Evolutionary conservation across 2,113 vertebrate genomes (phyloP).

Genomic region (Rallus limicola): DNA sequence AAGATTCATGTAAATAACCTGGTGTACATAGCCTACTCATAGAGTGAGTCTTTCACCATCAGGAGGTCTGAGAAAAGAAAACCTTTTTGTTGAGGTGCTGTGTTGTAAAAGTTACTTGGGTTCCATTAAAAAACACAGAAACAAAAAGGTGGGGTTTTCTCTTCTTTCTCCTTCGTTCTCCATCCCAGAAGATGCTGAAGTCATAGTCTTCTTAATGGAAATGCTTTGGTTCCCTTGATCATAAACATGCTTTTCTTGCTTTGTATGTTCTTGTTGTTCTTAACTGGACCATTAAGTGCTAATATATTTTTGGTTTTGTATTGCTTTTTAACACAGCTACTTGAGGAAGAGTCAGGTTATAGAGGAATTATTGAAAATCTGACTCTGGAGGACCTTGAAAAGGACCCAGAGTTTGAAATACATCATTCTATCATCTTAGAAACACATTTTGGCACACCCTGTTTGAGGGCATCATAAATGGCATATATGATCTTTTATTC

Average conservation of each 20-base stretch:
- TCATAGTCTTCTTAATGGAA: neutral
- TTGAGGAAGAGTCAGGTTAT: neutral
- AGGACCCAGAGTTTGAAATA: neutral
- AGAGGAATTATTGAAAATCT: constrained; percentile 9
- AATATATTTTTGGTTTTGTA: neutral
- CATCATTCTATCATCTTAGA: neutral
- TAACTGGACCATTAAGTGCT: neutral
- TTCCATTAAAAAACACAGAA: neutral
- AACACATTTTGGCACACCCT: neutral
- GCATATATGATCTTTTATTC: constrained; percentile 11
- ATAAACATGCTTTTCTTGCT: neutral
- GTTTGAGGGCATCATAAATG: neutral
- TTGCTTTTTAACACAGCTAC: neutral
- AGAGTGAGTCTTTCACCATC: neutral
- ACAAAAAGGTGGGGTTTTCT: neutral
- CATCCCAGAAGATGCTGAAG: neutral
- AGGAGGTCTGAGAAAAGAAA: neutral
- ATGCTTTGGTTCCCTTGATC: neutral
- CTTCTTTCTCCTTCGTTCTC: neutral
- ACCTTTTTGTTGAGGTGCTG: neutral
- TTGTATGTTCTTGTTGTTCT: neutral
- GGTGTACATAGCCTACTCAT: neutral
- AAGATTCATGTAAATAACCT: neutral
- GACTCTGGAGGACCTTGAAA: neutral
- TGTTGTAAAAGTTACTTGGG: neutral